Percentiles rank a stretch among this genome's conserved stretches.
Conservation (phyloP, 2,797 vertebrate genomes). For the Tamandua tetradactyla region DNA sequence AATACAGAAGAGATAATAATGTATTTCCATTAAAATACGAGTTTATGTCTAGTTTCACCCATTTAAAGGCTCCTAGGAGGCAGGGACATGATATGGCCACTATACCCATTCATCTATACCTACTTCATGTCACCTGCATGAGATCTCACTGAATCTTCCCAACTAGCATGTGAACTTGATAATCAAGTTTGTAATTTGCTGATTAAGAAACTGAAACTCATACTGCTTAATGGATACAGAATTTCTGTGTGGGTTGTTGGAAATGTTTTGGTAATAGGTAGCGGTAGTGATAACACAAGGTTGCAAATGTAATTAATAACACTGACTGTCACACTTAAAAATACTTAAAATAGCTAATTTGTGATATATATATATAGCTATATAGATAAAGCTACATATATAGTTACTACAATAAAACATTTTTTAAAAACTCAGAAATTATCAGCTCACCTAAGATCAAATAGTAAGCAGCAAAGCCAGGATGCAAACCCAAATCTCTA, state of each 20-base stretch:
- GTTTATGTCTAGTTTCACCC: too few relatives aligned
- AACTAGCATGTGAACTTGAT: neutral
- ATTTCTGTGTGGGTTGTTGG: too few relatives aligned
- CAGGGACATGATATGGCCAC: neutral
- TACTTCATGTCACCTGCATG: neutral
- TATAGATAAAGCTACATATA: too few relatives aligned
- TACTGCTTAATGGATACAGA: too few relatives aligned
- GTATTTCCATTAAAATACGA: neutral
- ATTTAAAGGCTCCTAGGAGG: neutral
- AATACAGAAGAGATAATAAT: neutral
- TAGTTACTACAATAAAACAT: too few relatives aligned
- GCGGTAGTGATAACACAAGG: too few relatives aligned
- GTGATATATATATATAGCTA: too few relatives aligned
- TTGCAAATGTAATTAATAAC: too few relatives aligned
- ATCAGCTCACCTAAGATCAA: neutral
- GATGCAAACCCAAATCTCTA: neutral
- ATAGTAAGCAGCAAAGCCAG: neutral
- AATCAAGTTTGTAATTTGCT: neutral
- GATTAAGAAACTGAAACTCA: neutral
- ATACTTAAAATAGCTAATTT: too few relatives aligned
- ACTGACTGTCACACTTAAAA: too few relatives aligned
- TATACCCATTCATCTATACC: neutral
- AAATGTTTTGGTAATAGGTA: too few relatives aligned
- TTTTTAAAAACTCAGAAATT: neutral
- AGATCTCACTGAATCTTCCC: neutral